phyloP scores from a whole-genome alignment of 2,113 vertebrate genomes.

The Mesocricetus auratus region DNA sequence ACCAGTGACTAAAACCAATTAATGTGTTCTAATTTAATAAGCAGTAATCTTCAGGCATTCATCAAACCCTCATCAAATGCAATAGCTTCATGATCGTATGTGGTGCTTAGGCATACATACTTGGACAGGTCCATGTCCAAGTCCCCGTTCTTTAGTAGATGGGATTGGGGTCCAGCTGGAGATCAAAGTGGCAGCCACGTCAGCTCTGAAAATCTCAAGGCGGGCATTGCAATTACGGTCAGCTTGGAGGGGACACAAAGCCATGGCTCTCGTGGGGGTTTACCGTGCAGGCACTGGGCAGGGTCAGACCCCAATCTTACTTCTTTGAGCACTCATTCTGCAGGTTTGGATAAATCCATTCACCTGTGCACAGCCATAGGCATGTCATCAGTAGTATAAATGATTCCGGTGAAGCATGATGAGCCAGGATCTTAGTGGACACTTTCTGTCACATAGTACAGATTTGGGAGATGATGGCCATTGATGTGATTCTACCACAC shows the following conservation, averaged over 20 bases:
- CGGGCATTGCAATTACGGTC: background rate
- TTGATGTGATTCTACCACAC: background rate
- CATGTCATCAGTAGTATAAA: background rate
- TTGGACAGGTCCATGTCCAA: background rate
- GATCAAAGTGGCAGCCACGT: background rate
- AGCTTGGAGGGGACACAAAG: background rate
- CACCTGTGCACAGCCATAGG: background rate
- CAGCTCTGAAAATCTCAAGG: background rate
- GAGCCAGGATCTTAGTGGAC: background rate
- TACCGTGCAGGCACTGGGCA: background rate
- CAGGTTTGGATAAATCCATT: background rate
- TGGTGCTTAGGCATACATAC: background rate
- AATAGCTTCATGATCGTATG: background rate
- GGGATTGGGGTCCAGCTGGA: background rate
- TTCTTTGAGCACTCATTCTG: background rate
- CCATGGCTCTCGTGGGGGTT: background rate
- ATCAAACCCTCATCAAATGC: background rate
- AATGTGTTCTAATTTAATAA: background rate
- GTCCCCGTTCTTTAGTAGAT: background rate
- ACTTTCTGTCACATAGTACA: background rate
- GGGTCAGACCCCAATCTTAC: background rate
- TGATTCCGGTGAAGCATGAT: background rate
- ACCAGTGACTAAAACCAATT: background rate
- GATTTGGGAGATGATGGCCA: background rate
- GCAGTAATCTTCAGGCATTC: background rate